Base-by-base conservation (phyloP, 2,797 vertebrate genomes). In the Valencia hispanica region DNA sequence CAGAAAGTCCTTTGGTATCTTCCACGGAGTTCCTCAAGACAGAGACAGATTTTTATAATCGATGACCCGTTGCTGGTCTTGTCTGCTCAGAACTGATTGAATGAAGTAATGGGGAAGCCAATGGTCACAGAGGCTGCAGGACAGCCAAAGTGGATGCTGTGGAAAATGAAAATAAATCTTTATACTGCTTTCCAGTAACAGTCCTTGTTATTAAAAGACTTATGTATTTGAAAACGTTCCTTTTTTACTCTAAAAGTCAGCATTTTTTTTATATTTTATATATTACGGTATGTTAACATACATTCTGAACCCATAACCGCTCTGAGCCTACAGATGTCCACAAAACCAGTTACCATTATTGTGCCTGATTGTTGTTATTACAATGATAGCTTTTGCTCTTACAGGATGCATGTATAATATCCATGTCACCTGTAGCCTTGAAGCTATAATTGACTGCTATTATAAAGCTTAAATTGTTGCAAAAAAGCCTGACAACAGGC, bases 61-160 rank as follows among this genome's bases (percentile, higher is more conserved):
- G 2, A 61, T 65, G 65, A 65, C 45, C 57, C 55, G 9, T 4
- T 74, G 48, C 50, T 66, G 27, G 51, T 71, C n/a, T 3, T 10
- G 41, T 57, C 36, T 36, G 65, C 73, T 79, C 57, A 75, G 22
- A 25, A 65, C 22, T n/a, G 36, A 73, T 39, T 34, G 36, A 18
- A 65, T 17, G 22, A 57, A n/a, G 12, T 36, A 30, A 45, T 34
- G 25, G 4, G 22, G 39, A 25, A 51, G n/a, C 25, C 34, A 30
- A 3, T 48, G 41, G 71, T 73, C 63, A 22, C 27, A 53, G 36
- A 53, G 73, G 68, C 27, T 45, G 53, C n/a, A 22, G 63, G 72
- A 65, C 43, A 57, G 47, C 25, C 41, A 9, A 20, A 50, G 48
- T 22, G 17, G 53, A n/a, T 47, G 41, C 55, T 43, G 32, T 27